Base-by-base conservation (phyloP, 2,888 invertebrate genomes). In the Pogonocherus hispidulus region DNA sequence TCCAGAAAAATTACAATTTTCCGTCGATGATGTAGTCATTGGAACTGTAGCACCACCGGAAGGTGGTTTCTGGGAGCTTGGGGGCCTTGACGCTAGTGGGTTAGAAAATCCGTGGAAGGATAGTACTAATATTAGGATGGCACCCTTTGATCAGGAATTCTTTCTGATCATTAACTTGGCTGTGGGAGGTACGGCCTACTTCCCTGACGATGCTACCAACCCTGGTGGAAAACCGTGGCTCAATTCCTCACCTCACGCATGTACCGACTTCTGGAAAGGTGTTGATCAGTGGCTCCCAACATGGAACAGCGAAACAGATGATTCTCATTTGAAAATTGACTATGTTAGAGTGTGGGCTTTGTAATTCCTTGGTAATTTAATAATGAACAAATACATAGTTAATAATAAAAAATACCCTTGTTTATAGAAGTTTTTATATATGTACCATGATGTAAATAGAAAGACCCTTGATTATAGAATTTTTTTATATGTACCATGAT, bases 131-230 rank as follows among this genome's bases (percentile, higher is more conserved):
- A 27, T 27, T 27, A 27, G 27, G 78, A 90, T 91, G 90, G 91
- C 91, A 11, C 92, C 92, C 1, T 92, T 92, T 76, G 91, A 92
- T 79, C 87, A 91, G 80, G 88, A 90, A 88, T 90, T 90, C 82
- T 89, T 90, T 83, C 76, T 93, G 32, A 87, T 92, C 55, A 84
- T 92, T 71, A 92, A 81, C 67, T 68, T 81, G 27, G 81, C 80
- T 20, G 75, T 80, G 6, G 92, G 93, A 14, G 92, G 92, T 22
- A 88, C 87, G 60, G 87, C 87, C 14, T 92, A 86, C 83, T 92
- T 91, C 86, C 90, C 90, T 0, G 92, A 92, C 74, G 85, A 86
- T 52, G 87, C 87, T 37, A 47, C 56, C 3, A 90, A 90, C 77
- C 32, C 56, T 0, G 92, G 92, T 3, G 86, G 87, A 2, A 91